These are phyloP conservation scores for Chromobotia macracanthus DNA, from an alignment of 2,797 vertebrate genomes.

Conservation along the genomic window DNA sequence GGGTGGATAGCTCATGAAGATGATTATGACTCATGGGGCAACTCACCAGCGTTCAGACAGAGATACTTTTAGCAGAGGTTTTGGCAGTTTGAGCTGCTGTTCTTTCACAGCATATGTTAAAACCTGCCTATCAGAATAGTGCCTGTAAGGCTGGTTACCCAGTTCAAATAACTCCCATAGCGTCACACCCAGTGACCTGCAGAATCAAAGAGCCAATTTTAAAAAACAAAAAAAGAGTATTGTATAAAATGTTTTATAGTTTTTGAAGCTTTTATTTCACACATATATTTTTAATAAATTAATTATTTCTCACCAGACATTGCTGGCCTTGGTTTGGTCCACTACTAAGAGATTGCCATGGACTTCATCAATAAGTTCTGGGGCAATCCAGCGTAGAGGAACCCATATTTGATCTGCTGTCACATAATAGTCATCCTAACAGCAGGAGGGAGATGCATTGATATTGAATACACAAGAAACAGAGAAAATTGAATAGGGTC, in stretches of 20 bases:
- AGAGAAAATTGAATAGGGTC: neutral
- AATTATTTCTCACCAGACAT: constrained; percentile 86
- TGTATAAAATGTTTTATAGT: no score
- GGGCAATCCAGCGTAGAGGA: constrained; percentile 96
- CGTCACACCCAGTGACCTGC: constrained; percentile 93
- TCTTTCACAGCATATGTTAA: constrained; percentile 93
- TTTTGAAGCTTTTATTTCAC: neutral
- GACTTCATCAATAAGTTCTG: constrained; percentile 96
- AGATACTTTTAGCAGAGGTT: constrained; percentile 86
- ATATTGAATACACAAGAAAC: neutral
- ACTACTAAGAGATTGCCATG: constrained; percentile 94
- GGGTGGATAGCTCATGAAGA: neutral
- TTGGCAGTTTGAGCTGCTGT: constrained; percentile 94
- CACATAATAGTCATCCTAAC: constrained; percentile 95
- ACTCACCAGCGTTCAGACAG: constrained; percentile 94
- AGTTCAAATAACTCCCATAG: constrained; percentile 97
- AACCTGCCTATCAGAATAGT: constrained; percentile 94
- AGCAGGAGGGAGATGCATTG: constrained; percentile 7
- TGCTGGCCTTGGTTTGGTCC: constrained; percentile 95
- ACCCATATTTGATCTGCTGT: constrained; percentile 98
- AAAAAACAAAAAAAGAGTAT: neutral
- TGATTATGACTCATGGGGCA: constrained; percentile 46
- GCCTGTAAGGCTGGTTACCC: constrained; percentile 91
- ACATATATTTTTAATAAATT: neutral
- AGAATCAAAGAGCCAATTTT: constrained; percentile 10